Base-by-base conservation (phyloP, 2,113 vertebrate species). In the Toxostoma redivivum region DNA sequence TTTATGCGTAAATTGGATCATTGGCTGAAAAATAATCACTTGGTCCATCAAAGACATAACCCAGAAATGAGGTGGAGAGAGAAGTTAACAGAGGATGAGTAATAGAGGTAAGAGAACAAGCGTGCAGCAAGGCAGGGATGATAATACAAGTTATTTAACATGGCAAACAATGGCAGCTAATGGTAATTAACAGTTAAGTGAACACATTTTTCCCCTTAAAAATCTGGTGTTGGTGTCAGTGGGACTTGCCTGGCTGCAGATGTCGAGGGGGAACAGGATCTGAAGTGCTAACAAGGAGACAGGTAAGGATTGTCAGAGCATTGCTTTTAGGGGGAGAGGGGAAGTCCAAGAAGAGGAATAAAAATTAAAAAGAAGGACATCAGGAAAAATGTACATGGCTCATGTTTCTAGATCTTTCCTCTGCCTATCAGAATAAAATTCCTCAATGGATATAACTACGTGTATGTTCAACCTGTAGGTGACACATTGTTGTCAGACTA, bases 11-110 rank as follows among this genome's bases (percentile, higher is more conserved):
- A 96, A 86, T 94, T 79, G 58, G 83, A n/a, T 89, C 86, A 17
- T 85, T 89, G 92, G 50, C 76, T 94, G 88, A 92, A 91, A 93
- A 92, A 94, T 91, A 92, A 94, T 96, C 88, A 40, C 48, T 91
- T 61, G 62, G 83, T 70, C 77, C 61, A 76, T 72, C 86, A 81
- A 84, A 93, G 90, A 42, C 53, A 50, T 53, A 94, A 85, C 80
- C 65, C 70, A 78, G 81, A 62, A 96, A 89, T 72, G 86, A 81
- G 74, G 62, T 83, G 56, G 69, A 81, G 65, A 64, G 25, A n/a
- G 72, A 56, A 80, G 74, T 88, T 90, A 95, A 58, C 42, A 70
- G 66, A 72, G 86, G 72, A 61, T 93, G 90, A 88, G 72, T 90
- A 78, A 92, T 56, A 12, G 79, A 97, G 80, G 86, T 71, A 56